Evolutionary conservation across 1,140 invertebrate genomes (phyloP).

Genomic region (Aphelenchoides besseyi): DNA sequence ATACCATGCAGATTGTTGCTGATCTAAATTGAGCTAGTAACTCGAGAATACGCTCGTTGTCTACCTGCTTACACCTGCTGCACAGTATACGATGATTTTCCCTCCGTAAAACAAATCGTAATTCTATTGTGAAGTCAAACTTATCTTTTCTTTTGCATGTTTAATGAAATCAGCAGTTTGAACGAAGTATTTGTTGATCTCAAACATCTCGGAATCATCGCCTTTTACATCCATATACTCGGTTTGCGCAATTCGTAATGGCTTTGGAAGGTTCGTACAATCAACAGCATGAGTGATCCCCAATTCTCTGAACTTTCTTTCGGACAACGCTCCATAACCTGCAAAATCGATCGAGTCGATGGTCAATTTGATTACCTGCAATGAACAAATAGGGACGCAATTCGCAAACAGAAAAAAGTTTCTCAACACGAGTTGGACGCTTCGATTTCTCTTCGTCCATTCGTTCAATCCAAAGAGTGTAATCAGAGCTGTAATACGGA

Average conservation of each 20-base stretch:
- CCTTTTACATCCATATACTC: constrained; percentile 38
- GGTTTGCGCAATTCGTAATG: constrained; percentile 20
- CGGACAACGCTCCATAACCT: constrained; percentile 29
- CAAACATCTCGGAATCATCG: constrained; percentile 33
- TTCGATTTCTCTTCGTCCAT: constrained; percentile 12
- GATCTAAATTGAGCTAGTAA: too few species aligned
- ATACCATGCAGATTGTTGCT: constrained; percentile 77
- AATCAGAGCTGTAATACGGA: too few species aligned
- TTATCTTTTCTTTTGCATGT: constrained; percentile 36
- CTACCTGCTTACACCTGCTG: constrained; percentile 80
- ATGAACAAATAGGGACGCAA: constrained; percentile 49
- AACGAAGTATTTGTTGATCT: constrained; percentile 69
- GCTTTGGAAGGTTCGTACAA: constrained; percentile 53
- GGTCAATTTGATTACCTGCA: constrained; percentile 25
- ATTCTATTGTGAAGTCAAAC: constrained; percentile 4
- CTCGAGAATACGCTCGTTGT: too few species aligned
- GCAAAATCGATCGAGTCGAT: too few species aligned
- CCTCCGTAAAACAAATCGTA: constrained; percentile 67
- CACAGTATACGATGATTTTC: constrained; percentile 77
- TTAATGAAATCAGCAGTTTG: constrained; percentile 70
- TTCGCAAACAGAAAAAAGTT: constrained; percentile 45
- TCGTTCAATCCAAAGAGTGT: too few species aligned
- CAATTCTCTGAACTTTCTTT: constrained; percentile 44
- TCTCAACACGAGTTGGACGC: constrained; percentile 1
- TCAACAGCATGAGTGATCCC: constrained; percentile 47